Evolutionary conservation across 2,113 vertebrate genomes (phyloP).

Genomic region (Salvelinus alpinus): DNA sequence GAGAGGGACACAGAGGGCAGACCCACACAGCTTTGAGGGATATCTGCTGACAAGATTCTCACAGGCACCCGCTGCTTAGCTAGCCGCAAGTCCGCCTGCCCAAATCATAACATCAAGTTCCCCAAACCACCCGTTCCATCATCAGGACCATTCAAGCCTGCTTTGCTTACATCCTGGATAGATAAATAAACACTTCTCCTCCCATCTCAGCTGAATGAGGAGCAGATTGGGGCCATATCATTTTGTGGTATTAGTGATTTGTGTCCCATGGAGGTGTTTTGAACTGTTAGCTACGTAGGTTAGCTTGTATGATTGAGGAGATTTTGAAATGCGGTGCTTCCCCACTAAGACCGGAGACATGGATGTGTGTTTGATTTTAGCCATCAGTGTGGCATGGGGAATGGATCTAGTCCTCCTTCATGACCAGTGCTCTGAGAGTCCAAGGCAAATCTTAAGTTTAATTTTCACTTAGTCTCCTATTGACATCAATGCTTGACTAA

Average conservation of each 20-base stretch:
- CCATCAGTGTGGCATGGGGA: background rate
- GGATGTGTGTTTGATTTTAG: too few species aligned
- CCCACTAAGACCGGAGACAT: too few species aligned
- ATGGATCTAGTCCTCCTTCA: background rate
- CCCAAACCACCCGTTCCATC: background rate
- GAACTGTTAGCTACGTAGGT: too few species aligned
- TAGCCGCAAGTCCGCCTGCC: background rate
- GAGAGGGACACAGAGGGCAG: background rate
- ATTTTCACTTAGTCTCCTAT: too few species aligned
- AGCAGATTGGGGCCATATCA: background rate
- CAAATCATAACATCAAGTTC: background rate
- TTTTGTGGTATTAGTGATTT: too few species aligned
- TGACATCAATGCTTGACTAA: too few species aligned
- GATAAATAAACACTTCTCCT: background rate
- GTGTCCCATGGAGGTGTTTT: too few species aligned
- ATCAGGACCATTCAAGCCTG: background rate
- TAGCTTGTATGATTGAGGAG: too few species aligned
- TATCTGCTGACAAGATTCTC: background rate
- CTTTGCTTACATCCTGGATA: background rate
- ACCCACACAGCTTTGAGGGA: background rate
- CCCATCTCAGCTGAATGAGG: background rate
- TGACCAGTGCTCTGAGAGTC: background rate
- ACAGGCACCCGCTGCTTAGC: background rate
- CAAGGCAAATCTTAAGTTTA: too few species aligned
- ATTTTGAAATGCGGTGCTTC: too few species aligned